Percentiles rank a stretch among this genome's conserved stretches.
Evolutionary conservation across 1,140 invertebrate species (phyloP).

Genomic region (Leptopilina boulardi): DNA sequence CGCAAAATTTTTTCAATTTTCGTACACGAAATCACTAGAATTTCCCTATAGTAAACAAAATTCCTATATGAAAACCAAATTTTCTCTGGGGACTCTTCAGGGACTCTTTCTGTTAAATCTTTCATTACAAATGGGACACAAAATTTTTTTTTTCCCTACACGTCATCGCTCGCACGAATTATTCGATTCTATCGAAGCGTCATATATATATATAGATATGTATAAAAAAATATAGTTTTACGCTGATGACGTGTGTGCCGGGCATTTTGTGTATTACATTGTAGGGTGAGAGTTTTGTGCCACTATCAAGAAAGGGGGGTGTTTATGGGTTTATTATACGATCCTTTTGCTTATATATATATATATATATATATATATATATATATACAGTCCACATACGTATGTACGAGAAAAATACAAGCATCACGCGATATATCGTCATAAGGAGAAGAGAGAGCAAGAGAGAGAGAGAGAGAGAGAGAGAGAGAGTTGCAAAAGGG

Average conservation of each 20-base stretch:
- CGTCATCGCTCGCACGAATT: not conserved
- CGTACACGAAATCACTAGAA: too few species aligned
- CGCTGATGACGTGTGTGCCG: conserved; percentile 49
- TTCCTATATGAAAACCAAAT: too few species aligned
- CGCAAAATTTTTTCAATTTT: too few species aligned
- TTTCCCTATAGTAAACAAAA: too few species aligned
- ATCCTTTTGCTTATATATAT: conserved; percentile 57
- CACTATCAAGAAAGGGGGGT: conserved; percentile 59
- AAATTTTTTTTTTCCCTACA: not conserved
- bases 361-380: too few species aligned
- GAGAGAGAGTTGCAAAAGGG: not conserved
- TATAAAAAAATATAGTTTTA: not conserved
- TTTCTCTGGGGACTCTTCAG: too few species aligned
- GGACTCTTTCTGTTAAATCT: too few species aligned
- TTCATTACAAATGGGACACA: too few species aligned
- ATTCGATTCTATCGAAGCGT: conserved; percentile 56
- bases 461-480: too few species aligned
- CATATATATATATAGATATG: too few species aligned
- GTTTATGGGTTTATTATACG: conserved; percentile 77
- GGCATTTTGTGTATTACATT: conserved; percentile 67
- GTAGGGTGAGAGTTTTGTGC: conserved; percentile 55
- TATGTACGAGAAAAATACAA: conserved; percentile 14
- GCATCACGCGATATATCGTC: too few species aligned
- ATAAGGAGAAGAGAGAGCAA: too few species aligned
- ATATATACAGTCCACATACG: conserved; percentile 8